phyloP scores from a whole-genome alignment of 1,140 invertebrate species.

The Penaeus chinensis region DNA sequence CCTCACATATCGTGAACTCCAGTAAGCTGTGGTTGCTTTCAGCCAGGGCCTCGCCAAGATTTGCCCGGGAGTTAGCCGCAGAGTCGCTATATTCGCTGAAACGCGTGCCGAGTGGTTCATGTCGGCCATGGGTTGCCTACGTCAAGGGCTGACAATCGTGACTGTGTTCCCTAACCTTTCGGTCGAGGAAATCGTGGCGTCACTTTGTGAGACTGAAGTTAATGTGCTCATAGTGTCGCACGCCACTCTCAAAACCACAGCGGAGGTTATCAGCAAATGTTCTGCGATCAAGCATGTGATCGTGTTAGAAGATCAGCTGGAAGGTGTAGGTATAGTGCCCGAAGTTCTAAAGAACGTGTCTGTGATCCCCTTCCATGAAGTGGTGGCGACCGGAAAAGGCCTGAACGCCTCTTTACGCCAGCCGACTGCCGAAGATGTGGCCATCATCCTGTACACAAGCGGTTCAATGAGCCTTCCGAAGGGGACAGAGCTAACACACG shows the following conservation, averaged over 20 bases:
- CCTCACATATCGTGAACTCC: conserved; percentile 67
- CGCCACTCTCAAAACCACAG: conserved; percentile 59
- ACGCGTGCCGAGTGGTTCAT: conserved; percentile 72
- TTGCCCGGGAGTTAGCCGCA: conserved; percentile 67
- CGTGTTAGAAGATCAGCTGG: conserved; percentile 64
- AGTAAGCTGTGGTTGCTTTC: conserved; percentile 66
- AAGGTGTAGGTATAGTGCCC: conserved; percentile 50
- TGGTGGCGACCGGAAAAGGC: conserved; percentile 32
- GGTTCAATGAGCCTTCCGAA: conserved; percentile 78
- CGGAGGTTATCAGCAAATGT: conserved; percentile 46
- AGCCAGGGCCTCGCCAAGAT: conserved; percentile 64
- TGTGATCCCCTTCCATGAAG: conserved; percentile 49
- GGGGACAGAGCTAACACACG: conserved; percentile 65
- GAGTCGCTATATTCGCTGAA: conserved; percentile 70
- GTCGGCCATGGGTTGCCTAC: conserved; percentile 69
- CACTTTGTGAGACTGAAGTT: conserved; percentile 63
- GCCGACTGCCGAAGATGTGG: conserved; percentile 54
- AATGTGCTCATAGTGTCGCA: conserved; percentile 58
- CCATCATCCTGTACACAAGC: conserved; percentile 72
- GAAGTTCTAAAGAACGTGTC: conserved; percentile 32
- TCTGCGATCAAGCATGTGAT: conserved; percentile 55
- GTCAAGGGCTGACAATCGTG: conserved; percentile 60
- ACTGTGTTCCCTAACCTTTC: conserved; percentile 64
- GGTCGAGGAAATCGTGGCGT: conserved; percentile 55
- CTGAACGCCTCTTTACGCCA: background rate